Conservation (phyloP, 2,797 vertebrate genomes). For the Anguilla megastoma region DNA sequence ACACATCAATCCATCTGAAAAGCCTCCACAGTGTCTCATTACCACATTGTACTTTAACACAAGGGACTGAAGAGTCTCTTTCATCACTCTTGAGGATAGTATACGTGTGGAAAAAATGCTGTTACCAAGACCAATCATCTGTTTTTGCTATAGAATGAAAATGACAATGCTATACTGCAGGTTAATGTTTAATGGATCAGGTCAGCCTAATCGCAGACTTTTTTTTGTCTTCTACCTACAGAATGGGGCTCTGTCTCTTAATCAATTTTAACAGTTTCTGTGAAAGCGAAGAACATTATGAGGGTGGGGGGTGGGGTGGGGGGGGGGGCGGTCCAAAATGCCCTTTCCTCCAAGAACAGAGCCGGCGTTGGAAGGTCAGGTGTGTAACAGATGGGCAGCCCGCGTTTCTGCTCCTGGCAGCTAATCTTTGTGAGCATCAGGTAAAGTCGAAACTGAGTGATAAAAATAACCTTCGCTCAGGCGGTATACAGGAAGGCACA, state of each 20-base stretch:
- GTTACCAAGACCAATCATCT: background rate
- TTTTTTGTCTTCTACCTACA: background rate
- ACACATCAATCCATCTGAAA: background rate
- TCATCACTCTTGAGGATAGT: background rate
- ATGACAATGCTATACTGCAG: background rate
- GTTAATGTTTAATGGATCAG: background rate
- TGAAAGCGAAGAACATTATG: background rate
- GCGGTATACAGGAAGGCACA: background rate
- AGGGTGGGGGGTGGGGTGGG: too few species aligned
- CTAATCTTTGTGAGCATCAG: background rate
- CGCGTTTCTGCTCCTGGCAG: background rate
- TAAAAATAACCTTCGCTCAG: background rate
- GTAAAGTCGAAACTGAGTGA: background rate
- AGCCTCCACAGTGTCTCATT: background rate
- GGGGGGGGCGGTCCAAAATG: background rate
- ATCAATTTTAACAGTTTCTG: background rate
- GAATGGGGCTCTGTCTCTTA: background rate
- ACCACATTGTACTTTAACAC: background rate
- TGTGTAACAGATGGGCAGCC: background rate
- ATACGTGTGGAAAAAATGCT: background rate
- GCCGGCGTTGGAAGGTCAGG: background rate
- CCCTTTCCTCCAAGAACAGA: background rate
- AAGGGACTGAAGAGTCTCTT: background rate
- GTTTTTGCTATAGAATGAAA: background rate
- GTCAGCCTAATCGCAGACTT: background rate